Percentiles rank a stretch among this genome's conserved stretches.
These are phyloP conservation scores for Leptodirus hochenwartii DNA, from an alignment of 2,888 invertebrate genomes.

Conservation along the genomic window DNA sequence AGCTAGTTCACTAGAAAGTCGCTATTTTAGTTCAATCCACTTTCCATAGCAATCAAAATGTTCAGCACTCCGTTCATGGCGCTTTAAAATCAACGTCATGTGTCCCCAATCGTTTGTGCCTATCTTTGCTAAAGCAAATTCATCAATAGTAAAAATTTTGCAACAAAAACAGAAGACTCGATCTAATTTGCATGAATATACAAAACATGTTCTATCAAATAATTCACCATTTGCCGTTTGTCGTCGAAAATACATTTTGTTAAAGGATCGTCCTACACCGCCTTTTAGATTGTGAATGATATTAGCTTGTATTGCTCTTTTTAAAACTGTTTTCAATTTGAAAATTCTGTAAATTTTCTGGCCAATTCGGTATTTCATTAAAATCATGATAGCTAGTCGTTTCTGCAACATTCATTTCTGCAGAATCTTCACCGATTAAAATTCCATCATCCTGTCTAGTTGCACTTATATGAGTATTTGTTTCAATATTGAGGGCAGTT, in stretches of 20 bases:
- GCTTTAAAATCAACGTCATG: no score
- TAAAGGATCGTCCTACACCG: no score
- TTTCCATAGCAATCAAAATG: no score
- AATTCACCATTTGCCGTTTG: constrained; percentile 8
- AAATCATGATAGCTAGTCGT: constrained; percentile 3
- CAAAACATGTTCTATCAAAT: constrained; percentile 8
- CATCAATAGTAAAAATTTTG: constrained; percentile 8
- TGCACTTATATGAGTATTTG: constrained; percentile 4
- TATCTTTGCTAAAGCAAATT: constrained; percentile 8
- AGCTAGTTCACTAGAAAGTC: no score
- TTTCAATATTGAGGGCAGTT: background rate
- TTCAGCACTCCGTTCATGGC: no score
- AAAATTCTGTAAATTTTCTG: constrained; percentile 4
- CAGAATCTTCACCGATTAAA: constrained; percentile 1
- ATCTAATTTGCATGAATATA: constrained; percentile 6
- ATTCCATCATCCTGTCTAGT: constrained; percentile 3
- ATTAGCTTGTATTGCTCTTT: no score
- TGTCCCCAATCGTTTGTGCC: constrained; percentile 7
- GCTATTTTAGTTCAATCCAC: no score
- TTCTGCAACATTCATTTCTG: constrained; percentile 3
- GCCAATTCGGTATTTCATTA: constrained; percentile 2
- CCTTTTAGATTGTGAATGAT: no score
- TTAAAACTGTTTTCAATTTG: constrained; percentile 5
- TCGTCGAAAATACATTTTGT: constrained; percentile 7
- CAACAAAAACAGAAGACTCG: constrained; percentile 9